phyloP scores from a whole-genome alignment of 2,113 vertebrate species.

The Rana temporaria region DNA sequence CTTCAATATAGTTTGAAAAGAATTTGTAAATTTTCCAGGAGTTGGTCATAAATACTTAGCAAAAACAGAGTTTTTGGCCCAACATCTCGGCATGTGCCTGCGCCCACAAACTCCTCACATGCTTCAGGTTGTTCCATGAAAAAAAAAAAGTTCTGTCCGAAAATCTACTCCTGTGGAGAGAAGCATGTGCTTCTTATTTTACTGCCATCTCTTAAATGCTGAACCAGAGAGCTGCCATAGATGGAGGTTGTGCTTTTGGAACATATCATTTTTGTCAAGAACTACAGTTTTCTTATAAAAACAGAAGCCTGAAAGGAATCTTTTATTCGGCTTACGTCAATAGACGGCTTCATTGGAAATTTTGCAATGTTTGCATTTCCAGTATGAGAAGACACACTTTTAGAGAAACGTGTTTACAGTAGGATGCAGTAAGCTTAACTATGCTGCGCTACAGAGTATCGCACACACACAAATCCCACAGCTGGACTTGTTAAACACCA shows the following conservation, averaged over 20 bases:
- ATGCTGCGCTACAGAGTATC: conserved; percentile 15
- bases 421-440: conserved; percentile 20
- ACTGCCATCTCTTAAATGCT: neutral
- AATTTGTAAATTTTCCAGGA: too few species aligned
- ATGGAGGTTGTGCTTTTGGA: conserved; percentile 28
- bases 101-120: neutral
- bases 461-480: conserved; percentile 16
- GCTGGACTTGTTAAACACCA: conserved; percentile 23
- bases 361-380: conserved; percentile 42
- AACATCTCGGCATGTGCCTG: neutral
- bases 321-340: conserved; percentile 35
- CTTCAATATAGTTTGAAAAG: too few species aligned
- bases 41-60: neutral
- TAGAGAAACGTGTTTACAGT: conserved; percentile 35
- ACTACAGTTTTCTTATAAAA: conserved; percentile 37
- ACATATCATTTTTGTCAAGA: conserved; percentile 46
- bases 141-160: neutral
- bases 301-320: conserved; percentile 31
- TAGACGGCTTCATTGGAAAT: conserved; percentile 35
- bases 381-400: conserved; percentile 9
- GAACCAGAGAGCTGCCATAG: conserved; percentile 3
- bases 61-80: neutral
- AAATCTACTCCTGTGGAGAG: neutral
- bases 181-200: neutral
- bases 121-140: neutral